Conservation (phyloP, 2,888 invertebrate species). For the Hydroisotoma schaefferi region DNA sequence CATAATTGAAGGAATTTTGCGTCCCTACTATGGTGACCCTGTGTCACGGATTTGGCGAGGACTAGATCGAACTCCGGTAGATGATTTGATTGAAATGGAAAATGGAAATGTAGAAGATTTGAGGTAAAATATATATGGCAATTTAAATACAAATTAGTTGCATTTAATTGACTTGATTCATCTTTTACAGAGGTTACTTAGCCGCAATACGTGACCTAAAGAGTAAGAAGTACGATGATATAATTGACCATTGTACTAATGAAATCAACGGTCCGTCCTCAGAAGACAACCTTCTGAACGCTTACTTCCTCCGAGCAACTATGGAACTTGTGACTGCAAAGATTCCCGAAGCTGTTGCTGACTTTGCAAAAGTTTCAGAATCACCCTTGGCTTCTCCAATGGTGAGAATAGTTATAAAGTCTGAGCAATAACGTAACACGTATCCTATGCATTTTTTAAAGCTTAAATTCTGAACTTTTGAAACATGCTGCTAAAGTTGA, state of each 20-base stretch:
- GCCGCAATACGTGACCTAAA: conserved; percentile 36
- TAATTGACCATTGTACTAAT: conserved; percentile 37
- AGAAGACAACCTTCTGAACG: conserved; percentile 12
- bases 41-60: conserved; percentile 29
- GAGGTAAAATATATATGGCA: background rate
- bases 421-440: too few relatives aligned
- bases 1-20: conserved; percentile 14
- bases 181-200: conserved; percentile 26
- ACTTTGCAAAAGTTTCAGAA: conserved; percentile 1
- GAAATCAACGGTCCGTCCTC: conserved; percentile 36
- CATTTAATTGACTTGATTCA: background rate
- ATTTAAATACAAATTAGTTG: background rate
- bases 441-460: background rate
- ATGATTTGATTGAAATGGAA: conserved; percentile 12
- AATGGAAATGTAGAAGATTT: conserved; percentile 4
- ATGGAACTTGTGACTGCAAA: conserved; percentile 1
- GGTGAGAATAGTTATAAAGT: background rate
- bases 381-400: background rate
- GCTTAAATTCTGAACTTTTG: background rate
- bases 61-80: conserved; percentile 16
- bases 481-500: conserved; percentile 14
- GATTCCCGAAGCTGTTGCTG: background rate
- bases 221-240: conserved; percentile 26
- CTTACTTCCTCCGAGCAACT: conserved; percentile 8
- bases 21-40: conserved; percentile 28